Base-by-base conservation (phyloP, 2,797 vertebrate genomes). In the Sebastolobus altivelis region DNA sequence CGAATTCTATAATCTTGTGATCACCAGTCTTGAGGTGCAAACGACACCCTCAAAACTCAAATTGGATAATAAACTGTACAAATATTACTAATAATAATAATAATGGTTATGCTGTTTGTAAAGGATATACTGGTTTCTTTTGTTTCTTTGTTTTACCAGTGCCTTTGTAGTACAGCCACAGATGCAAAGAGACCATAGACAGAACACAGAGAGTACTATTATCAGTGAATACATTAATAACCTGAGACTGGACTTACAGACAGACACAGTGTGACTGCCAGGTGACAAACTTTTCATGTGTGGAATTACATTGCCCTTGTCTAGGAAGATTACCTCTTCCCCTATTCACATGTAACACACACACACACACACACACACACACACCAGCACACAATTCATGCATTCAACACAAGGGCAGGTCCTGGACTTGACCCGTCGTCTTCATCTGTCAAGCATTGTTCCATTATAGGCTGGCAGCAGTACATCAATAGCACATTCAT, bases 401-500 rank as follows among this genome's bases (percentile, higher is more conserved):
- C 37, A 22, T 27, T 62, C 52, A 72, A 54, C 10, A 55, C 52
- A 75, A 81, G 66, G 49, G 43, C 72, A 82, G 62, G 35, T 80
- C 65, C 63, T 83, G 79, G 78, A 84, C 74, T 63, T 80, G 80
- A 89, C 78, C 77, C 0, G 18, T 18, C 67, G 25, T 40, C 77
- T 82, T 66, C 62, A 80, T 90, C 70, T 62, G 58, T 74, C 66
- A 82, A 65, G 38, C 77, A 52, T 58, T 73, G 58, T 67, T 86
- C 67, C 63, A 61, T 77, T 60, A 43, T 11, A 9, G 25, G 37
- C 68, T 74, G 80, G 43, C 73, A 79, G 71, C 43, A 38, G 20
- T 43, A 35, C 87, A 88, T 88, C 87, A 69, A 86, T 84, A 78
- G 63, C 2, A 59, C 77, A 81, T 74, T 72, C 76, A 85, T 72